Base-by-base conservation (phyloP, 2,113 vertebrate species). In the Salvator merianae region DNA sequence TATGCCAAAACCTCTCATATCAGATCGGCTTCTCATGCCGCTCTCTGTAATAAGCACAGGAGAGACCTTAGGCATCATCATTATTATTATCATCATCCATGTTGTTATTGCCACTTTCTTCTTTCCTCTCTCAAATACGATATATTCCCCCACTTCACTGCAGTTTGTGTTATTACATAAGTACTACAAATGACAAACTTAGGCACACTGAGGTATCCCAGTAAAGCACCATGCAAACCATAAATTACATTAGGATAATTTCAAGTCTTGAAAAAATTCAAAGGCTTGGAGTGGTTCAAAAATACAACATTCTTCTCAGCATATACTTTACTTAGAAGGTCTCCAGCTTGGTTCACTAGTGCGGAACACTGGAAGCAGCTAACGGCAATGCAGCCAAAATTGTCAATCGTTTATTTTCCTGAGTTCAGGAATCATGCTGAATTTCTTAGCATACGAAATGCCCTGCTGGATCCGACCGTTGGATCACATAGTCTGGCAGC, bases 161-260 rank as follows among this genome's bases (percentile, higher is more conserved):
- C 63, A 59, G 76, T 87, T 89, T 79, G 70, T 81, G 63, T 84
- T 90, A 66, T 92, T 87, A 84, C 14, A 63, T 80, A 90, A 90
- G 80, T 89, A 38, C n/a, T 85, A 38, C 28, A 86, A 87, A 90
- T 84, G 82, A 83, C 75, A 83, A 90, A 90, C 79, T 91, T 85
- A 85, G 75, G 72, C 86, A 43, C 86, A 53, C 12, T 75, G 53
- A 71, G 38, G 77, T 90, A 87, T 76, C 90, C 89, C 81, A 83
- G 73, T 84, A 85, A 89, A 92, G 79, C n/a, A 18, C 40, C 75
- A 87, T 78, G 66, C 24, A 89, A 90, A 90, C 38, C 0, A 0
- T 77, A 87, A 89, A 90, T 90, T 72, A 70, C 72, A 63, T 84
- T 86, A 91, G 77, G 62, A 83, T 83, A 86, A 89, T 85, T 40